Evolutionary conservation across 2,888 invertebrate species (phyloP), one percentile per base, ranked within the genome.

Genomic region (Tetragonisca angustula): DNA sequence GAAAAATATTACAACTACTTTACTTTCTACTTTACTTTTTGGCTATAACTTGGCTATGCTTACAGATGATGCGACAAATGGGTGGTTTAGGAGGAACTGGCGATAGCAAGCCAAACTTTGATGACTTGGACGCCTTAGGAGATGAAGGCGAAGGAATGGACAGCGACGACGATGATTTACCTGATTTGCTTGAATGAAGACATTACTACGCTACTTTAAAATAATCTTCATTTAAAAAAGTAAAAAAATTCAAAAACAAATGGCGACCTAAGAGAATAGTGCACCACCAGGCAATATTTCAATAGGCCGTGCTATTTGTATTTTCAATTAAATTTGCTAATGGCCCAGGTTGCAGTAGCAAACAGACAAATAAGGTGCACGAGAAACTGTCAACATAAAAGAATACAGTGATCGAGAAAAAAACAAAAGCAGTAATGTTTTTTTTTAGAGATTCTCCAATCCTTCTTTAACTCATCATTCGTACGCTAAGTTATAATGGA

Each of bases 121-220:
- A 97, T 92, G 97, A 97, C 93, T 95, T 97, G 91, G 97, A 97
- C 89, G 96, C 95, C 88, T 94, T 94, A 71, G 96, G 95, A 75
- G 96, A 96, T 71, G 98, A 97, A 93, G 97, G 97, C 2, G 98
- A 92, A 11, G 90, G 68, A 62, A 81, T 87, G 21, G 93, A 94
- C 79, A 94, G 94, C 76, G 94, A 98, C 93, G 98, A 98, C 93
- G 97, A 97, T 92, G 97, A 97, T 90, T 95, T 97, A 95, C 97
- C 97, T 36, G 97, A 97, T 94, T 95, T 97, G 93, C 50, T 80
- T 13, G 79, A 86, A 21, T 86, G 84, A 88, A 83, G 24, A 79
- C 67, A 49, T 83, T 73, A 62, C 59, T 76, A 83, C 5, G 73
- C 79, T 81, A 80, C 82, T 79, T 76, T 81, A 88, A 87, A 83